A percentile compares a stretch with the other conserved stretches of the same genome.
phyloP scores from a whole-genome alignment of 2,888 invertebrate genomes.

The Bellardia bayeri region DNA sequence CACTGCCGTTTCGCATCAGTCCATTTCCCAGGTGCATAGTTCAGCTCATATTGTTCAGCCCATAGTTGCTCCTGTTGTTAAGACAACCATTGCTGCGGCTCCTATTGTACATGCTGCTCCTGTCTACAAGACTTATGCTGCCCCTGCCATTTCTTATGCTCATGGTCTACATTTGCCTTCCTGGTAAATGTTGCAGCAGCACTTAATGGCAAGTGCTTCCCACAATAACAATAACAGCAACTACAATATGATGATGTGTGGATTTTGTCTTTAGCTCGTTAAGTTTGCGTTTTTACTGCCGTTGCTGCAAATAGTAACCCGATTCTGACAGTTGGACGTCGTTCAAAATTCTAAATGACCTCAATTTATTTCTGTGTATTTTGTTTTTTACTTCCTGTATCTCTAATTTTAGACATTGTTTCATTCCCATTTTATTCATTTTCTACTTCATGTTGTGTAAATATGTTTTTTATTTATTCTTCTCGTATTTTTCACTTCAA shows the following conservation, averaged over 20 bases:
- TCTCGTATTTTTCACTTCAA: conserved; percentile 27
- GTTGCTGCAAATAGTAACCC: conserved; percentile 45
- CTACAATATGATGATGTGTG: conserved; percentile 21
- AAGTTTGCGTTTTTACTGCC: conserved; percentile 34
- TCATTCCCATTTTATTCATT: conserved; percentile 35
- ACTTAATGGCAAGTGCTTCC: conserved; percentile 9
- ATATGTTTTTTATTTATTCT: conserved; percentile 59
- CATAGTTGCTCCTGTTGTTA: conserved; percentile 76
- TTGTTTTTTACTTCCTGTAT: conserved; percentile 32
- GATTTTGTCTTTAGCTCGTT: conserved; percentile 39
- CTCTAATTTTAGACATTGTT: conserved; percentile 14
- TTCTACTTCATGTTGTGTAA: conserved; percentile 58
- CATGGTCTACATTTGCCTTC: conserved; percentile 62
- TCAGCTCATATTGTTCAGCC: conserved; percentile 77
- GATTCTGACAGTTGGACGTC: conserved; percentile 61
- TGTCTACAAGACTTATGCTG: conserved; percentile 56
- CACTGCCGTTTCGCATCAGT: conserved; percentile 85
- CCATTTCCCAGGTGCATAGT: conserved; percentile 84
- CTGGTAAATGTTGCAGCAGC: conserved; percentile 57
- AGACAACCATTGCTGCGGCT: conserved; percentile 73
- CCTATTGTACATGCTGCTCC: conserved; percentile 70
- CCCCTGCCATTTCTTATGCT: conserved; percentile 66
- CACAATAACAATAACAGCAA: neutral
- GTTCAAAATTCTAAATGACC: conserved; percentile 62
- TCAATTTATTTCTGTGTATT: conserved; percentile 35